phyloP scores from a whole-genome alignment of 2,888 invertebrate species.

The Hemicrepidius hirtus region DNA sequence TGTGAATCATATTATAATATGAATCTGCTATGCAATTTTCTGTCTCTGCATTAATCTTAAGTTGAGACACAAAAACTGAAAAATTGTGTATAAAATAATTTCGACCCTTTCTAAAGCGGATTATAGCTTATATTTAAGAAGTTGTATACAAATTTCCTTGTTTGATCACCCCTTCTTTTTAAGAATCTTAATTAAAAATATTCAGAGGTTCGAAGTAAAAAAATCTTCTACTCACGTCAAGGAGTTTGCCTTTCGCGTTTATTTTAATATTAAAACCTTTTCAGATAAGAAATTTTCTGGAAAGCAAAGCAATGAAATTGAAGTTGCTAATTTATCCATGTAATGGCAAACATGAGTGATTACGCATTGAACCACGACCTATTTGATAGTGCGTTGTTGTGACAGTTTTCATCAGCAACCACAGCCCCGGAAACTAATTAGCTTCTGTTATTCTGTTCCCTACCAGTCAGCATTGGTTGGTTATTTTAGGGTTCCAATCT shows the following conservation, averaged over 20 bases:
- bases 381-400: constrained; percentile 6
- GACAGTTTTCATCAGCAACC: constrained; percentile 21
- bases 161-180: not conserved
- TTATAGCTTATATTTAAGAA: too few species aligned
- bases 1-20: too few species aligned
- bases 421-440: constrained; percentile 14
- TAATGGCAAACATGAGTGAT: constrained; percentile 12
- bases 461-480: not conserved
- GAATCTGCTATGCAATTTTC: too few species aligned
- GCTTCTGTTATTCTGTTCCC: constrained; percentile 9
- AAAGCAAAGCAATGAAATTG: not conserved
- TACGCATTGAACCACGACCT: constrained; percentile 14
- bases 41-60: too few species aligned
- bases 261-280: constrained; percentile 9
- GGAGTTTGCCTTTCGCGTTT: not conserved
- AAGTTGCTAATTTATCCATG: constrained; percentile 15
- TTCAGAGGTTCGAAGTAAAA: not conserved
- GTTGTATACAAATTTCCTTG: not conserved
- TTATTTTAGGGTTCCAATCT: constrained; percentile 4
- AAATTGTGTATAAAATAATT: too few species aligned
- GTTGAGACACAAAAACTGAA: too few species aligned
- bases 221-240: not conserved
- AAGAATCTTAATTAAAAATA: constrained; percentile 5
- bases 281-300: not conserved
- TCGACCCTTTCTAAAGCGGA: not conserved